Evolutionary conservation across 2,888 invertebrate genomes (phyloP).

Genomic region (Halictus ligatus): DNA sequence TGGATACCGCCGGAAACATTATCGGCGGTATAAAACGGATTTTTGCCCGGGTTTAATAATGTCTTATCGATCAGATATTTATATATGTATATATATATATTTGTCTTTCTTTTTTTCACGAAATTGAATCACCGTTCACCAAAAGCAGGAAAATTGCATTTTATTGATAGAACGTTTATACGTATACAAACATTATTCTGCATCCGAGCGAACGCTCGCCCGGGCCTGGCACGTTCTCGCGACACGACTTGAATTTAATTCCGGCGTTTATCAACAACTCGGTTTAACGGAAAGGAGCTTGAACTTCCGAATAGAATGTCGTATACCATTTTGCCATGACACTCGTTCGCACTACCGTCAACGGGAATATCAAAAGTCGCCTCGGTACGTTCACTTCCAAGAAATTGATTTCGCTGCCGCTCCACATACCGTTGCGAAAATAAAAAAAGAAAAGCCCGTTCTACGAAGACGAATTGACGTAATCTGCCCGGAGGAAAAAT

Average conservation of each 20-base stretch:
- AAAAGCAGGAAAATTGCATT: constrained; percentile 66
- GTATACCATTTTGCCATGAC: constrained; percentile 14
- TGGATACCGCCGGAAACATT: constrained; percentile 10
- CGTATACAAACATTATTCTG: constrained; percentile 32
- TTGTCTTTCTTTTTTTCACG: background rate
- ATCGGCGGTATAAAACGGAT: background rate
- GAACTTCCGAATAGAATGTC: constrained; percentile 34
- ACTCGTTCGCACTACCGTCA: background rate
- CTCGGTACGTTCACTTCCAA: background rate
- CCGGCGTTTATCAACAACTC: constrained; percentile 34
- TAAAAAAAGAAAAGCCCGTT: background rate
- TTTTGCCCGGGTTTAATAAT: constrained; percentile 41
- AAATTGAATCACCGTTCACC: constrained; percentile 50
- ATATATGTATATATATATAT: background rate
- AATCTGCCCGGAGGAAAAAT: background rate
- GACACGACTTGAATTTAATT: constrained; percentile 52
- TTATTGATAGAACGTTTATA: constrained; percentile 61
- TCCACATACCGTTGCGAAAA: background rate
- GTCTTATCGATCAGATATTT: constrained; percentile 27
- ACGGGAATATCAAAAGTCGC: background rate
- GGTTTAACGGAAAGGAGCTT: constrained; percentile 30
- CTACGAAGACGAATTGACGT: background rate
- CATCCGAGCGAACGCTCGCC: background rate
- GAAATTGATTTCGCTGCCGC: background rate
- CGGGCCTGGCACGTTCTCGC: constrained; percentile 6